Evolutionary conservation across 2,888 invertebrate species (phyloP).

Genomic region (Agrilus biguttatus): DNA sequence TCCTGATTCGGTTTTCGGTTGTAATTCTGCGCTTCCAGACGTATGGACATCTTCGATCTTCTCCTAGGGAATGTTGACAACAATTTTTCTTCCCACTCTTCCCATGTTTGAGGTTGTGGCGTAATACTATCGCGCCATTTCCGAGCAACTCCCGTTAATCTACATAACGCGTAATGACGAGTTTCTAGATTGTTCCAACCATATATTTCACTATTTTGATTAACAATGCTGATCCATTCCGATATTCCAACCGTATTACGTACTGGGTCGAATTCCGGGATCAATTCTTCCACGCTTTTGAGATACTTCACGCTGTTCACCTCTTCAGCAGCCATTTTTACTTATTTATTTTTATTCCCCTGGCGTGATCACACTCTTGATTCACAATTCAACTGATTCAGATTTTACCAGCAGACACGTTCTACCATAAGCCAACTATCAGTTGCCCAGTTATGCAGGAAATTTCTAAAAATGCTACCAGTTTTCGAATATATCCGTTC

Average conservation of each 20-base stretch:
- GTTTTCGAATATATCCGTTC: no score
- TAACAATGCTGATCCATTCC: constrained; percentile 11
- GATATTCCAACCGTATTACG: constrained; percentile 3
- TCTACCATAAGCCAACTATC: no score
- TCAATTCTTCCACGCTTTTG: not conserved
- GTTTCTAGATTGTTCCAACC: constrained; percentile 10
- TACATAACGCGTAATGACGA: constrained; percentile 9
- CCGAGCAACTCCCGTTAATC: constrained; percentile 11
- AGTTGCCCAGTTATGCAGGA: no score
- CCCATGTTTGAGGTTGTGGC: not conserved
- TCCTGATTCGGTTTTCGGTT: constrained; percentile 7
- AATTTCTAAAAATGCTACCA: no score
- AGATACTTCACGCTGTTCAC: not conserved
- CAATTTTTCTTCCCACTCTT: not conserved
- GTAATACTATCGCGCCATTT: constrained; percentile 11
- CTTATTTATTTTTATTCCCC: no score
- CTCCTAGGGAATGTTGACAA: not conserved
- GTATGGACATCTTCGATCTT: constrained; percentile 1
- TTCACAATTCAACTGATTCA: no score
- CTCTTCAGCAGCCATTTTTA: not conserved
- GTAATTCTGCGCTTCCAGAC: constrained; percentile 10
- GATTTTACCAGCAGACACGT: no score
- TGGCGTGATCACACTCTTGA: no score
- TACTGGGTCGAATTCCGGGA: constrained; percentile 6
- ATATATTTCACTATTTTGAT: constrained; percentile 11